Evolutionary conservation across 1,140 invertebrate genomes (phyloP).

Genomic region (Globodera rostochiensis): DNA sequence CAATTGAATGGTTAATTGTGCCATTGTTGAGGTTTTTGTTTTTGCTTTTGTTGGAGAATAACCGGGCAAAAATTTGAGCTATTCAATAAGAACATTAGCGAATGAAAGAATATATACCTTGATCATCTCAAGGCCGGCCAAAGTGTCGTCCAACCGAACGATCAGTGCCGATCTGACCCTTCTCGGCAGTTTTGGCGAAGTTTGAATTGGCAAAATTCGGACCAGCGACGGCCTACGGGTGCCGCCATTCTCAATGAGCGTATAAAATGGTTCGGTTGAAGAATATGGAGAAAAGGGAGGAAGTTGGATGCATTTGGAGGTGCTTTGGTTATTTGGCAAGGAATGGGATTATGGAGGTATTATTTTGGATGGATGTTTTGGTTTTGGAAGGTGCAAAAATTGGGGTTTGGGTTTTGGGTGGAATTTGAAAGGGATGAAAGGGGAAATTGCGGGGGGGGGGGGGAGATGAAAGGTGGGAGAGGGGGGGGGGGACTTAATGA

Average conservation of each 20-base stretch:
- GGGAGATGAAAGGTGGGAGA: background rate
- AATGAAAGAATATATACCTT: conserved; percentile 9
- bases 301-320: background rate
- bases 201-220: conserved; percentile 1
- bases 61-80: background rate
- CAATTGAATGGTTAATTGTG: background rate
- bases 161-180: conserved; percentile 1
- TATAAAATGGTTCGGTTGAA: conserved; percentile 1
- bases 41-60: background rate
- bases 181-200: background rate
- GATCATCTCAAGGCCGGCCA: conserved; percentile 18
- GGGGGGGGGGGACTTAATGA: background rate
- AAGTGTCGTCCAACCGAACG: conserved; percentile 16
- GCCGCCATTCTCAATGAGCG: background rate
- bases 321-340: background rate
- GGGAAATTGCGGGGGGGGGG: background rate
- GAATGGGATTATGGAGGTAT: background rate
- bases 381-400: background rate
- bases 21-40: background rate
- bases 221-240: background rate
- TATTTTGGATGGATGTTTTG: background rate
- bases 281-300: background rate
- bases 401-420: background rate
- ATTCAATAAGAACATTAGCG: background rate
- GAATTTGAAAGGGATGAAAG: background rate